A percentile compares a stretch with the other conserved stretches of the same genome.
Evolutionary conservation across 2,113 vertebrate genomes (phyloP).

Genomic region (Nothobranchius furzeri): DNA sequence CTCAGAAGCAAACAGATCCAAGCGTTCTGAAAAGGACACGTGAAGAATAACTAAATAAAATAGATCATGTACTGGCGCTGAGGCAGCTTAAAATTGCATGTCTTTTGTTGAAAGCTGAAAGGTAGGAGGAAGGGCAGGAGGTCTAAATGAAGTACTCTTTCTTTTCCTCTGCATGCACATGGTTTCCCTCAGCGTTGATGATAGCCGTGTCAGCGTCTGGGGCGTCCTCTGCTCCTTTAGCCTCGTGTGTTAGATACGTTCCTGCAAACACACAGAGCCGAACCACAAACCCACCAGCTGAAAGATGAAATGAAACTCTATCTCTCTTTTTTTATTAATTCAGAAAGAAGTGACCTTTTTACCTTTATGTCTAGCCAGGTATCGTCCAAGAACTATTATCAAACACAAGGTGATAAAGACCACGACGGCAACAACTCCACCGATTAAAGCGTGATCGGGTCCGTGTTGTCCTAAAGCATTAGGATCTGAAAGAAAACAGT

Average conservation of each 20-base stretch:
- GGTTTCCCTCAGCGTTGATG: slow-evolving; percentile 98
- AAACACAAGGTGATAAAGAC: slow-evolving; percentile 98
- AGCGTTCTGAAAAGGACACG: slow-evolving; percentile 37
- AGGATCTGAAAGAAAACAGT: slow-evolving; percentile 83
- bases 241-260: slow-evolving; percentile 98
- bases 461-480: slow-evolving; percentile 90
- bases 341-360: slow-evolving; percentile 50
- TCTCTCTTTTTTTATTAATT: not conserved
- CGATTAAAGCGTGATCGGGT: slow-evolving; percentile 95
- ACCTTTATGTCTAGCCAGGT: slow-evolving; percentile 99
- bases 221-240: slow-evolving; percentile 98
- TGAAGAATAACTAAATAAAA: slow-evolving; percentile 33
- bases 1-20: slow-evolving; percentile 39
- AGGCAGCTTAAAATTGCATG: slow-evolving; percentile 69
- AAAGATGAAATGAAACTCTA: not conserved
- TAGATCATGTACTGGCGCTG: slow-evolving; percentile 52
- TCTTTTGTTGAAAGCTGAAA: slow-evolving; percentile 51
- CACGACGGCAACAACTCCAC: slow-evolving; percentile 96
- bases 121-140: slow-evolving; percentile 45
- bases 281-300: slow-evolving; percentile 22
- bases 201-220: slow-evolving; percentile 98
- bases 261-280: slow-evolving; percentile 77
- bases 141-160: slow-evolving; percentile 99
- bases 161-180: slow-evolving; percentile 98
- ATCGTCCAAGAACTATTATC: slow-evolving; percentile 96